These are phyloP conservation scores for Neoascia interrupta DNA, from an alignment of 2,888 invertebrate genomes.

Conservation along the genomic window DNA sequence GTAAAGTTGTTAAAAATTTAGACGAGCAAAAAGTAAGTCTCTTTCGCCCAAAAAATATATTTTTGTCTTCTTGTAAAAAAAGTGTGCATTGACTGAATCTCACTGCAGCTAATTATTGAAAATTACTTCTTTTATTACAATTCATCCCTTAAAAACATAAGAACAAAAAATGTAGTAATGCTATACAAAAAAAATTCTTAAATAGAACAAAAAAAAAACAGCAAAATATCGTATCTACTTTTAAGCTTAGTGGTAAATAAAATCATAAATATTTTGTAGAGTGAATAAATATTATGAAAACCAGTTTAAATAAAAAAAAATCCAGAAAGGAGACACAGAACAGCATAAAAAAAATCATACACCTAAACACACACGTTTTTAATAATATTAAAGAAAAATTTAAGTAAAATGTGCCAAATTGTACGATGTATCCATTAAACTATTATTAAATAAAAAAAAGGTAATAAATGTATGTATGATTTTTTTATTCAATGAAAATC, in stretches of 20 bases:
- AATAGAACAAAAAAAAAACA: slow-evolving; percentile 27
- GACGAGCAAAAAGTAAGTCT: slow-evolving; percentile 55
- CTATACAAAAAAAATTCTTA: slow-evolving; percentile 44
- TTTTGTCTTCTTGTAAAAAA: slow-evolving; percentile 71
- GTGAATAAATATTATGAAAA: slow-evolving; percentile 61
- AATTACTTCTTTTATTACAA: slow-evolving; percentile 41
- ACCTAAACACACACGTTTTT: slow-evolving; percentile 62
- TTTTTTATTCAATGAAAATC: slow-evolving; percentile 55
- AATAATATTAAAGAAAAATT: slow-evolving; percentile 66
- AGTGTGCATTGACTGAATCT: slow-evolving; percentile 68
- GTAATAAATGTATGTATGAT: slow-evolving; percentile 63
- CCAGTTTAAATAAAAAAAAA: slow-evolving; percentile 51
- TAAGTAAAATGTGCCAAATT: slow-evolving; percentile 78
- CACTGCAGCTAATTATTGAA: slow-evolving; percentile 66
- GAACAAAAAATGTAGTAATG: slow-evolving; percentile 51
- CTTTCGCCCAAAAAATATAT: slow-evolving; percentile 67
- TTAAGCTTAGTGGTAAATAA: slow-evolving; percentile 66
- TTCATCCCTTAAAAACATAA: slow-evolving; percentile 38
- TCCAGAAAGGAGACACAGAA: slow-evolving; percentile 53
- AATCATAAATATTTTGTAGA: slow-evolving; percentile 67
- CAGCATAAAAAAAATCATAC: slow-evolving; percentile 51
- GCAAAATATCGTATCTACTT: slow-evolving; percentile 65
- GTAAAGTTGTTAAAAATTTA: slow-evolving; percentile 58
- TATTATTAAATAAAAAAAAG: slow-evolving; percentile 71
- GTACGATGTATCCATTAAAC: slow-evolving; percentile 77